Conservation (phyloP, 2,888 invertebrate species). For the Byasa hedistus region DNA sequence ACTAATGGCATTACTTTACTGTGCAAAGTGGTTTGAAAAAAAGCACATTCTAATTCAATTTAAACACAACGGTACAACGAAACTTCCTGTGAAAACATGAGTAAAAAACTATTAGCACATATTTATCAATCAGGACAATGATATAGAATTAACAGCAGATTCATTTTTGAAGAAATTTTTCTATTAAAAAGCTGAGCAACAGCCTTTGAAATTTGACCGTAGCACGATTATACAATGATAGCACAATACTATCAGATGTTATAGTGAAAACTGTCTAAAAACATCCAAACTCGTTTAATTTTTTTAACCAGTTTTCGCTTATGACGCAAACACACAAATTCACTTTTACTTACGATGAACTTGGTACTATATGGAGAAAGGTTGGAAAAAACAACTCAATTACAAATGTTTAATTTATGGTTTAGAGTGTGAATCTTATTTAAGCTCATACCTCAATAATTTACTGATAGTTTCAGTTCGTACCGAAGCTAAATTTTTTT, state of each 20-base stretch:
- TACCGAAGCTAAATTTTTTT: too few relatives aligned
- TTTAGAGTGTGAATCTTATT: neutral
- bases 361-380: slow-evolving; percentile 30
- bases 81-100: neutral
- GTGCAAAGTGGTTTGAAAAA: slow-evolving; percentile 8
- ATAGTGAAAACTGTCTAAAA: slow-evolving; percentile 28
- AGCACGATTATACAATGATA: slow-evolving; percentile 8
- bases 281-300: slow-evolving; percentile 21
- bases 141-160: neutral
- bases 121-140: slow-evolving; percentile 1
- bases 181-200: neutral
- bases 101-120: neutral
- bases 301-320: slow-evolving; percentile 30
- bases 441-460: too few relatives aligned
- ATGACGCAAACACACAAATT: slow-evolving; percentile 24
- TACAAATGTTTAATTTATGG: neutral
- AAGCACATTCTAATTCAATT: slow-evolving; percentile 14
- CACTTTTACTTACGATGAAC: slow-evolving; percentile 30
- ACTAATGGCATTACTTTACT: slow-evolving; percentile 16
- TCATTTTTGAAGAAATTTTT: neutral
- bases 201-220: neutral
- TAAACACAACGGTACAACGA: slow-evolving; percentile 14
- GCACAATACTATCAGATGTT: slow-evolving; percentile 3
- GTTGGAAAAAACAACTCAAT: slow-evolving; percentile 13
- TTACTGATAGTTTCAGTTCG: too few relatives aligned